phyloP scores from a whole-genome alignment of 2,797 vertebrate genomes.

The Botia kubotai region DNA sequence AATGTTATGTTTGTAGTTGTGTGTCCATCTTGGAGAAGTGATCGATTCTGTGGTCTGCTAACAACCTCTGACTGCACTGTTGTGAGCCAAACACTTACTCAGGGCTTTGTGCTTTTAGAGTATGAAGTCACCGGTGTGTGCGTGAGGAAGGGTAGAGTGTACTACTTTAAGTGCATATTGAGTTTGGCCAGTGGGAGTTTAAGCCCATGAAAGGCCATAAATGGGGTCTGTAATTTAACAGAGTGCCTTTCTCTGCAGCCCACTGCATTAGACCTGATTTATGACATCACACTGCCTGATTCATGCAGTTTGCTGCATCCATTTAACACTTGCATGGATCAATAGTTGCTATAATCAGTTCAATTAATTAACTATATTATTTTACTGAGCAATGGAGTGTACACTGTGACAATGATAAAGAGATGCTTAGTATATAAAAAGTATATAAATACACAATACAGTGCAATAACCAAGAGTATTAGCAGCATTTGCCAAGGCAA shows the following conservation, averaged over 20 bases:
- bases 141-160: background rate
- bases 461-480: background rate
- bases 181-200: constrained; percentile 33
- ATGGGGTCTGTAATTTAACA: constrained; percentile 52
- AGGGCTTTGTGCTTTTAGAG: constrained; percentile 47
- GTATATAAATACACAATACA: background rate
- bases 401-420: background rate
- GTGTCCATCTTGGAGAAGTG: background rate
- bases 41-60: background rate
- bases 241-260: constrained; percentile 38
- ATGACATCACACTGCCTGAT: constrained; percentile 26
- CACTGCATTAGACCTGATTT: constrained; percentile 21
- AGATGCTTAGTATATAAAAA: background rate
- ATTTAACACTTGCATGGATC: constrained; percentile 21
- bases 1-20: background rate
- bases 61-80: background rate
- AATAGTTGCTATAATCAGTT: constrained; percentile 1
- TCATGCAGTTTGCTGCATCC: constrained; percentile 20
- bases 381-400: background rate
- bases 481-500: too few relatives aligned
- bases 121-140: constrained; percentile 58
- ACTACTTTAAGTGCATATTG: constrained; percentile 39
- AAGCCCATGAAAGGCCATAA: constrained; percentile 40
- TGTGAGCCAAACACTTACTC: background rate
- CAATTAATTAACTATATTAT: constrained; percentile 33